Percentiles rank a stretch among this genome's conserved stretches.
These are phyloP conservation scores for Camponotus pennsylvanicus DNA, from an alignment of 1,140 invertebrate genomes.

Conservation along the genomic window DNA sequence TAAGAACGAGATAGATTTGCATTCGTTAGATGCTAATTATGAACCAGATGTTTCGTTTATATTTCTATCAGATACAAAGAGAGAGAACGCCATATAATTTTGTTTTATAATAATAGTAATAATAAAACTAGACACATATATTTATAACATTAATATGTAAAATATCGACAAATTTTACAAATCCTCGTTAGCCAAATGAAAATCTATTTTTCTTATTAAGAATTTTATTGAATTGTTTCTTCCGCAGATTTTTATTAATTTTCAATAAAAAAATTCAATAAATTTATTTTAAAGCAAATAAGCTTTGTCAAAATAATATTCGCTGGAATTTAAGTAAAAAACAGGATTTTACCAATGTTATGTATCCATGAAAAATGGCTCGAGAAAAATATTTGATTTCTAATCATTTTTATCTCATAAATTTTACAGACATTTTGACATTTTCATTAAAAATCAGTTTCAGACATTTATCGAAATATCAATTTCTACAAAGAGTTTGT, in stretches of 20 bases:
- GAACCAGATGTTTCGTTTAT: too few relatives aligned
- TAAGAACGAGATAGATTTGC: neutral
- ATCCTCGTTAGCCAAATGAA: neutral
- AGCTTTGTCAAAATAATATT: constrained; percentile 3
- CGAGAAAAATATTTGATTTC: neutral
- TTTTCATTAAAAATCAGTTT: neutral
- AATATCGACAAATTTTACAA: neutral
- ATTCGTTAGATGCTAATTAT: too few relatives aligned
- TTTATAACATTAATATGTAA: neutral
- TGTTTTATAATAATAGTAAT: neutral
- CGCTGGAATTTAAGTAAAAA: neutral
- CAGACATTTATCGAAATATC: neutral
- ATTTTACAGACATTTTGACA: neutral
- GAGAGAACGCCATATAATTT: too few relatives aligned
- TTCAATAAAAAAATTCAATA: neutral
- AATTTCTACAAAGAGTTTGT: too few relatives aligned
- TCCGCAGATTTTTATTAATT: neutral
- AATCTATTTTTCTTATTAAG: neutral
- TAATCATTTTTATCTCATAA: neutral
- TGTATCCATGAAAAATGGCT: neutral
- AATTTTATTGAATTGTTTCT: neutral
- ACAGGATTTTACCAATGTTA: neutral
- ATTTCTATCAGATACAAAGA: too few relatives aligned
- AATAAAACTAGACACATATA: neutral
- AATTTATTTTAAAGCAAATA: neutral